Evolutionary conservation across 2,113 vertebrate genomes (phyloP).

Genomic region (Capreolus pygargus): DNA sequence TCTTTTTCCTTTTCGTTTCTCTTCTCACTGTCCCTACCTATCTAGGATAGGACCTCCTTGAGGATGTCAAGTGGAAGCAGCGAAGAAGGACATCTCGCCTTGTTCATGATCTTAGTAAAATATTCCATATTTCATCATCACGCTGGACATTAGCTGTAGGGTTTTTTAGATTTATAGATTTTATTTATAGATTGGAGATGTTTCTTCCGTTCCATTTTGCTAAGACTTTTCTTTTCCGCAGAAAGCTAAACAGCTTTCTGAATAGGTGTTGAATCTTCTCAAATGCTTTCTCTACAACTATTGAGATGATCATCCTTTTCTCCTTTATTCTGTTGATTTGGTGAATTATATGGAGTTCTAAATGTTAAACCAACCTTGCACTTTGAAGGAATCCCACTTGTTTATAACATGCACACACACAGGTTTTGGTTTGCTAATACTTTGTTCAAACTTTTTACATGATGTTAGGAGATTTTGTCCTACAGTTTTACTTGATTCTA

Average conservation of each 20-base stretch:
- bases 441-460: not conserved
- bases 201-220: not conserved
- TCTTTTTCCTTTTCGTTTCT: not conserved
- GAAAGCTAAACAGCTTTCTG: not conserved
- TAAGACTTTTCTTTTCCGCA: not conserved
- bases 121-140: not conserved
- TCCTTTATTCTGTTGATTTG: not conserved
- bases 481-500: not conserved
- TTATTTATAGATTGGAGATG: not conserved
- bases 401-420: not conserved
- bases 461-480: not conserved
- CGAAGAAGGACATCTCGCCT: not conserved
- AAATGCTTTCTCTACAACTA: not conserved
- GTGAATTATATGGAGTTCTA: not conserved
- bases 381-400: not conserved
- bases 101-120: not conserved
- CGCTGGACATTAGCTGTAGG: not conserved
- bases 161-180: no score
- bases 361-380: not conserved
- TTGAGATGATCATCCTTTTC: not conserved
- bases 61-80: rapidly evolving
- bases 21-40: not conserved
- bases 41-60: rapidly evolving
- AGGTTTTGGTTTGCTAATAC: not conserved
- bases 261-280: not conserved